Conservation (phyloP, 2,888 invertebrate species). For the Noctua janthe region DNA sequence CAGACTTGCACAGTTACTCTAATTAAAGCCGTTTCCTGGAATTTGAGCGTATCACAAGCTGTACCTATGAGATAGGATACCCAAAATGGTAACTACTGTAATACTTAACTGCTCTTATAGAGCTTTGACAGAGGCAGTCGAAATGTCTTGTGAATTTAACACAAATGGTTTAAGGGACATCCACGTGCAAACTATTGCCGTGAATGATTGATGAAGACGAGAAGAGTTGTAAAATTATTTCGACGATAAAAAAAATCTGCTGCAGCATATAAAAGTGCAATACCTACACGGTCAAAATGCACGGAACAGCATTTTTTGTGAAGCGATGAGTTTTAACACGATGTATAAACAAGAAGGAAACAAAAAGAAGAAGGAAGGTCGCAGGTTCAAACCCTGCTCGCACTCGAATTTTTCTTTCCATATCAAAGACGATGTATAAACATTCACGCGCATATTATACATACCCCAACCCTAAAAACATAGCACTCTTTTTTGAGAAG, state of each 20-base stretch:
- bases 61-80: not conserved
- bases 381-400: too few relatives aligned
- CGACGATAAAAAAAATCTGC: not conserved
- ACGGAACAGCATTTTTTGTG: not conserved
- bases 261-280: not conserved
- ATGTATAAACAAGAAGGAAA: not conserved
- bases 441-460: not conserved
- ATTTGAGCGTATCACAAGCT: constrained; percentile 3
- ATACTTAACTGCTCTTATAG: not conserved
- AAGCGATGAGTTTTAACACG: not conserved
- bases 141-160: constrained; percentile 1
- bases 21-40: constrained; percentile 25
- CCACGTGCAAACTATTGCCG: not conserved
- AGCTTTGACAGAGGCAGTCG: not conserved
- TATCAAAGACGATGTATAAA: not conserved
- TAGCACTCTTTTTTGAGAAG: not conserved
- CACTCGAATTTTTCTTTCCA: too few relatives aligned
- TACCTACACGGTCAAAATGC: not conserved
- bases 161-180: not conserved
- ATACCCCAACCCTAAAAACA: not conserved
- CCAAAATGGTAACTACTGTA: not conserved
- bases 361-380: too few relatives aligned
- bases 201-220: not conserved
- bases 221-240: not conserved
- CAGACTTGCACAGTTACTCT: constrained; percentile 5